Evolutionary conservation across 2,797 vertebrate species (phyloP).

Genomic region (Anableps anableps): DNA sequence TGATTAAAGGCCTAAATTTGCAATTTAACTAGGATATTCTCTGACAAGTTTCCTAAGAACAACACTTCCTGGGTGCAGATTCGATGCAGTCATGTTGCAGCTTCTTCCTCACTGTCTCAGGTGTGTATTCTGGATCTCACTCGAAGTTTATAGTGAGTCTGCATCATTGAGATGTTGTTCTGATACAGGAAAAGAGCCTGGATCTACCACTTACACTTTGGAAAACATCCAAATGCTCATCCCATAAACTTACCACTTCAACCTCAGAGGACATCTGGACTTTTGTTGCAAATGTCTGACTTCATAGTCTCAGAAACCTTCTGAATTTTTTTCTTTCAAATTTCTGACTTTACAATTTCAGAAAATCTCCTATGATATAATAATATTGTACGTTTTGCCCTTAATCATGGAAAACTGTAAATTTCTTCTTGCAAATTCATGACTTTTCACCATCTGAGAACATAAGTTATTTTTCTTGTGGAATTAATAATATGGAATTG

Average conservation of each 20-base stretch:
- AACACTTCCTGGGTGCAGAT: too few relatives aligned
- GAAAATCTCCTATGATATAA: background rate
- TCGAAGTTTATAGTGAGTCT: background rate
- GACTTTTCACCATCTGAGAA: background rate
- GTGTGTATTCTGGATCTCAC: background rate
- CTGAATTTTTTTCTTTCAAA: background rate
- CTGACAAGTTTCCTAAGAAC: too few relatives aligned
- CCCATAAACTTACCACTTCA: background rate
- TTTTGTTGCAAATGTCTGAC: too few relatives aligned
- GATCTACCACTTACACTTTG: background rate
- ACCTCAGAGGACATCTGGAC: background rate
- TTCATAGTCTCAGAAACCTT: background rate
- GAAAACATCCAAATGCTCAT: background rate
- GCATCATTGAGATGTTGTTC: background rate
- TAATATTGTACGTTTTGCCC: background rate
- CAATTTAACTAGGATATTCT: background rate
- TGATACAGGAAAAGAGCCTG: background rate
- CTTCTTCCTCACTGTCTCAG: background rate
- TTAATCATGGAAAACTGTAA: background rate
- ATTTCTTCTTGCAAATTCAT: background rate
- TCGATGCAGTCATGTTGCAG: too few relatives aligned
- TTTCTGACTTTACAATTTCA: background rate
- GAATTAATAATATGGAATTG: too few relatives aligned
- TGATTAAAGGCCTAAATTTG: background rate
- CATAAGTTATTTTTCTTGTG: background rate